Evolutionary conservation across 1,140 invertebrate genomes (phyloP).

Genomic region (Babylonia areolata): DNA sequence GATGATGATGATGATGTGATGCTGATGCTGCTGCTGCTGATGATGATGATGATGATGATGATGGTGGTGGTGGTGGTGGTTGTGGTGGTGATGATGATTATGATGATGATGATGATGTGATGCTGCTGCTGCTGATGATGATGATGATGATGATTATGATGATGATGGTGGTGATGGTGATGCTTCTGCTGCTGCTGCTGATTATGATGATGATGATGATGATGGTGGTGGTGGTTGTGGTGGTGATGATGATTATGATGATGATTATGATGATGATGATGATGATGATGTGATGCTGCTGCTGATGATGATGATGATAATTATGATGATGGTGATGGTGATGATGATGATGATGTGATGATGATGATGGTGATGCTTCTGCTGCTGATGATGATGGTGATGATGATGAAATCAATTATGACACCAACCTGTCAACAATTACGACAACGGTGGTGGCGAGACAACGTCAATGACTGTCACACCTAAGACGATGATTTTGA

Average conservation of each 20-base stretch:
- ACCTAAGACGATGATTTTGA: too few relatives aligned
- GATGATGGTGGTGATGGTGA: too few relatives aligned
- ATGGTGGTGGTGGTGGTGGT: not conserved
- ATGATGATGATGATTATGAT: too few relatives aligned
- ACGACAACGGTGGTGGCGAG: too few relatives aligned
- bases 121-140: not conserved
- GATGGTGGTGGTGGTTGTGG: not conserved
- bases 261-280: not conserved
- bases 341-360: too few relatives aligned
- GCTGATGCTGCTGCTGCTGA: not conserved
- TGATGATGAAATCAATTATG: too few relatives aligned
- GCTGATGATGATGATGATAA: not conserved
- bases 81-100: not conserved
- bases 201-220: not conserved
- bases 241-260: not conserved
- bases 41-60: not conserved
- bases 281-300: not conserved
- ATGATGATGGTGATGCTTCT: too few relatives aligned
- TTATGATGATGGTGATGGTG: too few relatives aligned
- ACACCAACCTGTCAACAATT: too few relatives aligned
- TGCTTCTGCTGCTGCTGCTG: not conserved
- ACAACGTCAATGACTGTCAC: too few relatives aligned
- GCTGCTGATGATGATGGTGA: too few relatives aligned
- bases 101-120: not conserved
- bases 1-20: constrained; percentile 6